Base-by-base conservation (phyloP, 2,113 vertebrate species). In the Paratilapia polleni region DNA sequence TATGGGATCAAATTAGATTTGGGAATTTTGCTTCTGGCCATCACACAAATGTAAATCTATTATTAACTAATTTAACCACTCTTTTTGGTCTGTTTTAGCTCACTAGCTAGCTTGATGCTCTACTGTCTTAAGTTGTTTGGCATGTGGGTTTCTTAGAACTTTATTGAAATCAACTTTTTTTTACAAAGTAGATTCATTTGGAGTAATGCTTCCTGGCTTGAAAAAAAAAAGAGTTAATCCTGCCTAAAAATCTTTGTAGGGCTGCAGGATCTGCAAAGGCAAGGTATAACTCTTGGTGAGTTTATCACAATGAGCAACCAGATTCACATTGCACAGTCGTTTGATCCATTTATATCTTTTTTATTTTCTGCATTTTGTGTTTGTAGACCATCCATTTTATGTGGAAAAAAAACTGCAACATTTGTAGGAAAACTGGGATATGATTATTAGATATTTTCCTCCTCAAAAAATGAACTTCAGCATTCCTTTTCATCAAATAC, bases 261-360 rank as follows among this genome's bases (percentile, higher is more conserved):
- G n/a, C 8, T 43, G 38, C n/a, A 66, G 13, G n/a, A 8, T 0
- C 4, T 66, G 36, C 63, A 66, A 43, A 66, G 13, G 13, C 36
- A 66, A 43, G 36, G 41, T 66, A 41, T 64, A 22, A 64, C 22
- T 34, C 22, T n/a, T 41, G 15, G 4, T 24, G 36, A 24, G 41
- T 10, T 66, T 38, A 5, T 24, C 36, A 66, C 2, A n/a, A 13
- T 66, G 63, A 66, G 15, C 7, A 43, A 66, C 1, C n/a, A 66
- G 8, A 43, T 41, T 66, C 36, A 2, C n/a, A 0, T 24, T 0
- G 63, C 0, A 0, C 0, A 0, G 62, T 64, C n/a, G 41, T 66
- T 43, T 24, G 36, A 66, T 1, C 63, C n/a, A 66, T 7, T 6
- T 36, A 6, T 36, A 36, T 36, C 34, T 36, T 31, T 5, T 31